These are phyloP conservation scores for Barbus barbus DNA, from an alignment of 2,113 vertebrate genomes.

Conservation along the genomic window DNA sequence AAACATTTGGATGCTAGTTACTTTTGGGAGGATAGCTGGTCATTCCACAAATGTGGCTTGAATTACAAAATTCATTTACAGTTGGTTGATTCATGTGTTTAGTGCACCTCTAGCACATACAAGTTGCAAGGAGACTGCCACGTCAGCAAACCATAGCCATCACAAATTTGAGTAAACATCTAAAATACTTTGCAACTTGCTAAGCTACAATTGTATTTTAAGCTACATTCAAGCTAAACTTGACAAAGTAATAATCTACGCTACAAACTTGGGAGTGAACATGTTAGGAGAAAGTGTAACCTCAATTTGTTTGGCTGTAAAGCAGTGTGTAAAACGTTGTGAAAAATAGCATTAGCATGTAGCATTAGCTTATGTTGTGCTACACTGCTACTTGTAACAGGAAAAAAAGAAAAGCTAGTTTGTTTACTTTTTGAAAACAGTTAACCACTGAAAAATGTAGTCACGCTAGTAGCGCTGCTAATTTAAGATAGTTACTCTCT, in stretches of 20 bases:
- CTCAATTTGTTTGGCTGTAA: not conserved
- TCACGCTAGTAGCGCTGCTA: not conserved
- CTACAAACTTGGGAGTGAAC: too few relatives aligned
- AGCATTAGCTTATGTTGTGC: not conserved
- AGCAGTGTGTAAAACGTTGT: too few relatives aligned
- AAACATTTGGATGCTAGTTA: not conserved
- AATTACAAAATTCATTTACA: not conserved
- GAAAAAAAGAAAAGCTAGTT: not conserved
- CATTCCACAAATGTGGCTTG: not conserved
- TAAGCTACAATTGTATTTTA: not conserved
- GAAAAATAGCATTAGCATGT: not conserved
- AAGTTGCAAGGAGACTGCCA: not conserved
- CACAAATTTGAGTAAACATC: not conserved
- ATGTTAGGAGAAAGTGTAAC: not conserved
- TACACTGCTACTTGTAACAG: not conserved
- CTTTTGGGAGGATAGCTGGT: not conserved
- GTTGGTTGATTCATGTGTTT: not conserved
- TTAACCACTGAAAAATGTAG: not conserved
- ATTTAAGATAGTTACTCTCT: not conserved
- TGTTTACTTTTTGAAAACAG: not conserved
- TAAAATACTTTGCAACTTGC: too few relatives aligned
- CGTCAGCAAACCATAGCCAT: not conserved
- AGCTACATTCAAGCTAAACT: not conserved
- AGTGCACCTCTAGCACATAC: not conserved
- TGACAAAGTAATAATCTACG: not conserved